Conservation (phyloP, 2,113 vertebrate genomes). For the Gallinago jamesoni region DNA sequence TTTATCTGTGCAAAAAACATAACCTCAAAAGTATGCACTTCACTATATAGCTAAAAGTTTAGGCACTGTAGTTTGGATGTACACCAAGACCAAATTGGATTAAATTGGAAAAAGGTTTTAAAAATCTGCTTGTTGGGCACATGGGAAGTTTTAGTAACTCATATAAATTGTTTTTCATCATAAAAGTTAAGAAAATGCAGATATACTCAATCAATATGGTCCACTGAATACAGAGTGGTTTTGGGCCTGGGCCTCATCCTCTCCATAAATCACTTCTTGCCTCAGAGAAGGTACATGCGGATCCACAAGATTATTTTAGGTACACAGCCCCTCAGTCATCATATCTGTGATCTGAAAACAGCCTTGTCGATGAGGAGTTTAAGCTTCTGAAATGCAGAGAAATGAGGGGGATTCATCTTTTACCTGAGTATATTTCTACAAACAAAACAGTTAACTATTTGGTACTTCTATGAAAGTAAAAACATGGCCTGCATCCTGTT, state of each 20-base stretch:
- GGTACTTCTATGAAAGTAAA: background rate
- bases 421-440: background rate
- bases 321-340: background rate
- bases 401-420: background rate
- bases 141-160: background rate
- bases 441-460: background rate
- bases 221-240: background rate
- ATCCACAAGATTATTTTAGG: background rate
- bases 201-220: background rate
- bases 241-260: background rate
- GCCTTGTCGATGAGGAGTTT: background rate
- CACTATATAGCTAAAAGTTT: background rate
- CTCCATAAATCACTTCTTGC: background rate
- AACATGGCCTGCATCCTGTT: background rate
- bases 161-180: background rate
- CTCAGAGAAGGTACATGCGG: background rate
- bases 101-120: background rate
- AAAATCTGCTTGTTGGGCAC: background rate
- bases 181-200: background rate
- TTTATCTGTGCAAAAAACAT: background rate
- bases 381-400: background rate
- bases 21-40: background rate
- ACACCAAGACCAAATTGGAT: background rate
- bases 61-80: background rate
- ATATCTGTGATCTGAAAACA: background rate